Evolutionary conservation across 2,888 invertebrate genomes (phyloP).

Genomic region (Alloscopus bannaensis): DNA sequence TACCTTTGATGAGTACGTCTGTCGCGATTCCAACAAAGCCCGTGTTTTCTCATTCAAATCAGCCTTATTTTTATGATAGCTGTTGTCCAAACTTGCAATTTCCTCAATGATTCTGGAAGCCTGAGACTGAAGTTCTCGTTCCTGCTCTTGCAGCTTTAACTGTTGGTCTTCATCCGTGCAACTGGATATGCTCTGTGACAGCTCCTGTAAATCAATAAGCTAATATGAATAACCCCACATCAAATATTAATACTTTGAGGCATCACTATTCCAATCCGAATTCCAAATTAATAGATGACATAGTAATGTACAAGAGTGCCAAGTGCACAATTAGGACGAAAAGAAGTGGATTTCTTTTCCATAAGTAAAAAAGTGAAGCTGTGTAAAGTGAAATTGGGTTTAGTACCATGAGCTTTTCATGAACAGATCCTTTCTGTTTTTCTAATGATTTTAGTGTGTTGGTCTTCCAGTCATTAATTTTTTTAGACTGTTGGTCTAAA

Average conservation of each 20-base stretch:
- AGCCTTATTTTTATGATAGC: constrained; percentile 63
- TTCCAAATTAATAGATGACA: too few relatives aligned
- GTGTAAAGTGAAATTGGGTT: background rate
- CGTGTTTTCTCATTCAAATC: constrained; percentile 57
- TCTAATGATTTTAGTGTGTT: constrained; percentile 56
- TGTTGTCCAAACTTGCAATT: constrained; percentile 57
- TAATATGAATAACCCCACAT: too few relatives aligned
- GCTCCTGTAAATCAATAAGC: constrained; percentile 43
- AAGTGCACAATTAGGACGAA: too few relatives aligned
- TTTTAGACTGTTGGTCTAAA: constrained; percentile 61
- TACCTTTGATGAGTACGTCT: constrained; percentile 58
- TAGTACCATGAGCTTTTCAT: constrained; percentile 68
- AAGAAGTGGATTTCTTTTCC: too few relatives aligned
- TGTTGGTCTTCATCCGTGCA: constrained; percentile 60
- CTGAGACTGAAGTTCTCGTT: constrained; percentile 52
- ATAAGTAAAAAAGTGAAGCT: too few relatives aligned
- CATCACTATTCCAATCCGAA: too few relatives aligned
- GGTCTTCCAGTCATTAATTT: constrained; percentile 69
- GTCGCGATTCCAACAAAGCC: constrained; percentile 62
- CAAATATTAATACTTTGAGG: too few relatives aligned
- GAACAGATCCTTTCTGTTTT: constrained; percentile 59
- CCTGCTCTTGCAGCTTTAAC: constrained; percentile 56
- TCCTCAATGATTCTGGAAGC: constrained; percentile 61
- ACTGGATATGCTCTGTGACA: constrained; percentile 53
- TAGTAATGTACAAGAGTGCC: too few relatives aligned